Conservation (phyloP, 2,797 vertebrate species). For the Sparus aurata region DNA sequence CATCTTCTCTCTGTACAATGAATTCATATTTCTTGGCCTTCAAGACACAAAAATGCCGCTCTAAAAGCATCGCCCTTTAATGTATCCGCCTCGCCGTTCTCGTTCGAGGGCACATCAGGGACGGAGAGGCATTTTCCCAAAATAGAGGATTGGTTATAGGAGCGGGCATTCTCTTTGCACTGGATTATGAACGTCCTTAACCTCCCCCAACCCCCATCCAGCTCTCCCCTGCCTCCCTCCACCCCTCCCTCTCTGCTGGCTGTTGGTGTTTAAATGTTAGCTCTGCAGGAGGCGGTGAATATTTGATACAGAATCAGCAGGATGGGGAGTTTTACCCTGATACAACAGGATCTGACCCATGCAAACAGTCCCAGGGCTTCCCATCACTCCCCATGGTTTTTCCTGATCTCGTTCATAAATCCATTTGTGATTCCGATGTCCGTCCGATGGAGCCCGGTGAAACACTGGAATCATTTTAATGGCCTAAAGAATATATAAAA, state of each 20-base stretch:
- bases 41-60: constrained; percentile 16
- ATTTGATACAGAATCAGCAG: constrained; percentile 77
- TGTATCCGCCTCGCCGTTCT: constrained; percentile 20
- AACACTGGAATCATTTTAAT: background rate
- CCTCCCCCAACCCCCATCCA: constrained; percentile 62
- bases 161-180: constrained; percentile 58
- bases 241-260: constrained; percentile 40
- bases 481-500: background rate
- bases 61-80: constrained; percentile 27
- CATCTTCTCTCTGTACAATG: constrained; percentile 24
- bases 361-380: constrained; percentile 25
- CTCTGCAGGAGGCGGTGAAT: constrained; percentile 77
- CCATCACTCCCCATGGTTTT: constrained; percentile 16
- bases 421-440: constrained; percentile 14
- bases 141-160: constrained; percentile 60
- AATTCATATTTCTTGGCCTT: constrained; percentile 34
- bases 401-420: constrained; percentile 23
- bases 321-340: constrained; percentile 47
- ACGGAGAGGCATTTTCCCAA: constrained; percentile 54
- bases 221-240: constrained; percentile 39
- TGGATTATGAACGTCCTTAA: constrained; percentile 72
- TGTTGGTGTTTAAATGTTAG: constrained; percentile 72
- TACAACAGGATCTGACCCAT: constrained; percentile 52
- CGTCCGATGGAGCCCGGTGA: background rate
- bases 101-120: constrained; percentile 15